Conservation (phyloP, 2,888 invertebrate species). For the Gnatocerus cornutus region DNA sequence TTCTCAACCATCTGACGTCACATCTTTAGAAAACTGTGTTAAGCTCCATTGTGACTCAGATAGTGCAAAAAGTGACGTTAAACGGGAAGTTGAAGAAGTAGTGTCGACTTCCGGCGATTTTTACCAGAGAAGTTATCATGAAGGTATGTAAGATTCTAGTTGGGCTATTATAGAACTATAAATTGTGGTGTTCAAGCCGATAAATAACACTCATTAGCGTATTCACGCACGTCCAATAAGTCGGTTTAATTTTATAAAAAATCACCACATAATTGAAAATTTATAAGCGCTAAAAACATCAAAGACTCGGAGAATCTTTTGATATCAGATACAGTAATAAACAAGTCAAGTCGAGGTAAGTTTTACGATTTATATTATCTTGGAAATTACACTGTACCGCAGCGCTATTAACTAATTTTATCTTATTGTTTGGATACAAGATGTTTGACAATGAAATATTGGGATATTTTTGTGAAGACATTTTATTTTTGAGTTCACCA, state of each 20-base stretch:
- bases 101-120: conserved; percentile 54
- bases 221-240: conserved; percentile 22
- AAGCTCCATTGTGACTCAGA: background rate
- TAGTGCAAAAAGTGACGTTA: conserved; percentile 23
- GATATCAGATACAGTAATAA: conserved; percentile 55
- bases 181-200: conserved; percentile 28
- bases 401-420: conserved; percentile 46
- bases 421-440: conserved; percentile 44
- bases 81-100: conserved; percentile 45
- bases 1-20: conserved; percentile 14
- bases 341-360: conserved; percentile 51
- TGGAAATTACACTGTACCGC: conserved; percentile 27
- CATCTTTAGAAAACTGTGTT: background rate
- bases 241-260: conserved; percentile 42
- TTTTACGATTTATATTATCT: conserved; percentile 50
- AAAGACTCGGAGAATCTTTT: conserved; percentile 53
- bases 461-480: conserved; percentile 23
- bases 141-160: conserved; percentile 53
- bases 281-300: conserved; percentile 54
- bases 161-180: conserved; percentile 10
- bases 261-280: conserved; percentile 54
- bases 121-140: conserved; percentile 53
- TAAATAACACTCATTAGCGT: conserved; percentile 42
- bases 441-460: conserved; percentile 32
- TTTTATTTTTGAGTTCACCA: conserved; percentile 24